Base-by-base conservation (phyloP, 2,797 vertebrate species). In the Artibeus lituratus region DNA sequence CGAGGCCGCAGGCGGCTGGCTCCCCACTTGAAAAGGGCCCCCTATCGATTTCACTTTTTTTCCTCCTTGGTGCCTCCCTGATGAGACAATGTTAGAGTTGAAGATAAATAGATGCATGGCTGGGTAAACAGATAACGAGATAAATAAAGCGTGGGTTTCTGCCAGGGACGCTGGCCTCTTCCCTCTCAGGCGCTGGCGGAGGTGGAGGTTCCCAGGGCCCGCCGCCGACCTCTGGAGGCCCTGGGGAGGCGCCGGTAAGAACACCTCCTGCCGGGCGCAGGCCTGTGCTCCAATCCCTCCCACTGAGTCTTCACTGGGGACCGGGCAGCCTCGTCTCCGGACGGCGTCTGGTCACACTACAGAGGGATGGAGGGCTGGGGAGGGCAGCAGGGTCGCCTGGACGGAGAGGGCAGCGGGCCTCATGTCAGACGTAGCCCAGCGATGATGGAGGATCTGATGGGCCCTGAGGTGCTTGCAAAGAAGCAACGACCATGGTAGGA, bases 31-130 rank as follows among this genome's bases (percentile, higher is more conserved):
- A 96, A 97, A 98, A 98, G 97, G 91, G 5, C 94, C 94, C 6
- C 9, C 65, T 97, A 98, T 99, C 97, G 1, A 94, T 98, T 98
- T 98, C 98, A 96, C 96, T 89, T 98, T 98, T 97, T 98, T 39
- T 2, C 62, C 78, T 29, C 51, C 76, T 94, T 35, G 55, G 93
- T 97, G 96, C 97, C 98, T 98, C 98, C 96, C 97, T 98, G 97
- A 98, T 97, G 96, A 98, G 98, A 98, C 97, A 47, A 94, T 97
- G 97, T 98, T 95, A 42, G 96, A 94, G 95, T 67, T 87, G 92
- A 97, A 98, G 97, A 87, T 47, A 82, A 85, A 62, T 32, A 93
- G 96, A 73, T 37, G 53, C 59, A 89, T 42, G 81, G 67, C 92
- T 39, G 87, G 35, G 90, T 39, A 62, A 80, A 82, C 10, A 91